Conservation (phyloP, 1,140 invertebrate genomes). For the Globodera rostochiensis region DNA sequence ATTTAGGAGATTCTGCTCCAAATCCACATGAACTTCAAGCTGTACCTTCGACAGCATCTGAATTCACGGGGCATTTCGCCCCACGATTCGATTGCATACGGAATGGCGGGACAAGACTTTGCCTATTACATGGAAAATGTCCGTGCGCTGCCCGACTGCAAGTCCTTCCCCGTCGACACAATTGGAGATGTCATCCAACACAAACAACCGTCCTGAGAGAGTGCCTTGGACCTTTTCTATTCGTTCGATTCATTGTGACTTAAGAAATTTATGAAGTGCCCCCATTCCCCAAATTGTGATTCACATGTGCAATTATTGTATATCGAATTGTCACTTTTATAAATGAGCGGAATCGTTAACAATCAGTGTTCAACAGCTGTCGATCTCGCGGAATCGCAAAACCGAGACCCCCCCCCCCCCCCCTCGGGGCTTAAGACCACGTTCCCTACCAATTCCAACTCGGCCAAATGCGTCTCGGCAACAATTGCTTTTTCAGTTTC, state of each 20-base stretch:
- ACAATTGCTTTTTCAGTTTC: slow-evolving; percentile 85
- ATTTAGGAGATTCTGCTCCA: slow-evolving; percentile 77
- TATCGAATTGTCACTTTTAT: background rate
- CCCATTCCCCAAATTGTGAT: background rate
- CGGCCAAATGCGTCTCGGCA: slow-evolving; percentile 80
- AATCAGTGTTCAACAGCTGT: background rate
- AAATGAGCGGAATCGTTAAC: background rate
- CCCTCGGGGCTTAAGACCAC: too few relatives aligned
- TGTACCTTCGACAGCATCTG: slow-evolving; percentile 80
- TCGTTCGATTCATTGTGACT: background rate
- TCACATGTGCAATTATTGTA: background rate
- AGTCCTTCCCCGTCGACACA: slow-evolving; percentile 41
- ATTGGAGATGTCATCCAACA: slow-evolving; percentile 29
- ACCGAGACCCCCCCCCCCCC: too few relatives aligned
- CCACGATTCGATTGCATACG: slow-evolving; percentile 92
- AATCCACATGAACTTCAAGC: slow-evolving; percentile 84
- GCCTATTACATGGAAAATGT: slow-evolving; percentile 92
- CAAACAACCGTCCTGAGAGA: background rate
- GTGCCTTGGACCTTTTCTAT: background rate
- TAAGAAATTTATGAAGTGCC: background rate
- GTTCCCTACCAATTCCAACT: slow-evolving; percentile 72
- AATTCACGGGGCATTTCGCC: slow-evolving; percentile 84
- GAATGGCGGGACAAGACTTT: slow-evolving; percentile 87
- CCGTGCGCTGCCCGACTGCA: slow-evolving; percentile 74
- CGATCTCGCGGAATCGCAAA: too few relatives aligned